phyloP scores from a whole-genome alignment of 2,888 invertebrate species.

The Pollenia labialis region DNA sequence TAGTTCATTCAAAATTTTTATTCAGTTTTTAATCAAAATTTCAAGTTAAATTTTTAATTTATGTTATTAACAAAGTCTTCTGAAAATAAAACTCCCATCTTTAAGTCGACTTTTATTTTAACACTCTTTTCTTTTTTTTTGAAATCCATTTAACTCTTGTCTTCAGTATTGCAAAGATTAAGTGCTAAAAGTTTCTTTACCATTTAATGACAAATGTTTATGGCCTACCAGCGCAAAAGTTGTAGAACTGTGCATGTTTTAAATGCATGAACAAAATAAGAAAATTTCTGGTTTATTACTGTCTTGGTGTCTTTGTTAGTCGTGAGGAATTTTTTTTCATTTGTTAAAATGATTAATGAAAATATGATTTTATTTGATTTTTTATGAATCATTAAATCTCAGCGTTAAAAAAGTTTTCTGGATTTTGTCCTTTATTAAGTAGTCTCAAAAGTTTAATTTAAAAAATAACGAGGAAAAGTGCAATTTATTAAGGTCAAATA shows the following conservation, averaged over 20 bases:
- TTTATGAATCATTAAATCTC: slow-evolving; percentile 29
- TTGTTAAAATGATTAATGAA: neutral
- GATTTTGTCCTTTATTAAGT: neutral
- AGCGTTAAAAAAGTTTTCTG: neutral
- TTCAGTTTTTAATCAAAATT: too few species aligned
- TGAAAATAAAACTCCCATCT: too few species aligned
- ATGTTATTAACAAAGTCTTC: too few species aligned
- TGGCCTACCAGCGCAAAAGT: slow-evolving; percentile 1
- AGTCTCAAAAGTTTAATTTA: slow-evolving; percentile 34
- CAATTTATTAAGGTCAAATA: too few species aligned
- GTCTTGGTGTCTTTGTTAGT: neutral
- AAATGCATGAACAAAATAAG: neutral
- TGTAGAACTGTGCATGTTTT: neutral
- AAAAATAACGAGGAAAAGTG: too few species aligned
- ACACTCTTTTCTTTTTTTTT: too few species aligned
- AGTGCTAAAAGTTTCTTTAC: neutral
- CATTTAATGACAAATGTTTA: slow-evolving; percentile 36
- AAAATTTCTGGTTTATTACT: slow-evolving; percentile 10
- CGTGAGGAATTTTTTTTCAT: neutral
- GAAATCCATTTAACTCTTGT: neutral
- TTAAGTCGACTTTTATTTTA: too few species aligned
- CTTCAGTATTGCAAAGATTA: slow-evolving; percentile 30
- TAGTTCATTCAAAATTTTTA: too few species aligned
- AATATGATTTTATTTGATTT: slow-evolving; percentile 35
- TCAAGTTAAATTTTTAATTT: too few species aligned